Base-by-base conservation (phyloP, 2,888 invertebrate genomes). In the Megastigmus dorsalis region DNA sequence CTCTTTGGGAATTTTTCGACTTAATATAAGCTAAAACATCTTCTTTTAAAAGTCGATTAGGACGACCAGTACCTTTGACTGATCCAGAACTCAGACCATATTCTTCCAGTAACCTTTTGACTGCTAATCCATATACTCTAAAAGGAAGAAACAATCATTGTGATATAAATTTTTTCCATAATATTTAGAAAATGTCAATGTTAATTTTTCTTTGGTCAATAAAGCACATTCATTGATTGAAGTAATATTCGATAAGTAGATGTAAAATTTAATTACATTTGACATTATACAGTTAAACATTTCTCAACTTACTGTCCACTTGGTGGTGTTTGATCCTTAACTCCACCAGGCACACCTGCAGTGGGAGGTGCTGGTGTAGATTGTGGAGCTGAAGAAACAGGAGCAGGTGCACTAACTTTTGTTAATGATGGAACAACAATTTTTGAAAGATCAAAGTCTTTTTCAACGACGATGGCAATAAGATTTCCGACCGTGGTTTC, bases 361-460 rank as follows among this genome's bases (percentile, higher is more conserved):
- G 75, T n/a, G 15, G 75, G 1, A n/a, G 78, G 3, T 15, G 66
- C 10, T 15, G 41, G 30, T 66, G 69, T 38, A 9, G 78, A 50
- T 30, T 78, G n/a, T 55, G 78, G n/a, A 20, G 77, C 36, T 20
- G 68, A 38, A 13, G 72, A 6, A 15, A 69, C 52, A 20, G 77
- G 38, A 52, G 79, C 15, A 45, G 77, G 2, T 7, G 73, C 50
- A 20, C 75, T 54, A 13, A 68, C 50, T 76, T 79, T 76, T 18
- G 78, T 74, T 13, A 73, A 67, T 66, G 82, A 67, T n/a, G 89
- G 88, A 73, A 88, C 77, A 71, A 88, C 86, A 3, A 89, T 88
- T 77, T 88, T 89, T 81, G 90, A 89, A 91, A 91, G 91, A 80
- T 92, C 92, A 82, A 91, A 91, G 9, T 91, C 92, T 81, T 90